A percentile compares a stretch with the other conserved stretches of the same genome.
These are phyloP conservation scores for Chirona hameri DNA, from an alignment of 2,888 invertebrate species.

Conservation along the genomic window DNA sequence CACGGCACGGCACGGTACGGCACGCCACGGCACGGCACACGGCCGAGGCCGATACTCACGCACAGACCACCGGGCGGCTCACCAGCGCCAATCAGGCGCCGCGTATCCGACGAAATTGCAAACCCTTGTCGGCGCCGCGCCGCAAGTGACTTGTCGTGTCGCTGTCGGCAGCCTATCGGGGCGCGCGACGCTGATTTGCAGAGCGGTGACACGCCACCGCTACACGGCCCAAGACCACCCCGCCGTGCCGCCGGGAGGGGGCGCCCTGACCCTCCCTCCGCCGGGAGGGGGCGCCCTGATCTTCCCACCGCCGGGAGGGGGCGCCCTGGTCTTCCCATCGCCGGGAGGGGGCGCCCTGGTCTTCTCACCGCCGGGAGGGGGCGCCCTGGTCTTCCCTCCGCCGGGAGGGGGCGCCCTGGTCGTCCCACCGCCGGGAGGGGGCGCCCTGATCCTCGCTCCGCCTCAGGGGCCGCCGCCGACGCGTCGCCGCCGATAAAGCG, in stretches of 20 bases:
- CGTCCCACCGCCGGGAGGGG: no score
- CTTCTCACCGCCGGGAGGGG: not conserved
- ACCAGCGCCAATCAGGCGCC: not conserved
- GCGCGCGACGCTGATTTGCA: slow-evolving; percentile 11
- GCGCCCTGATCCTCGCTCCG: not conserved
- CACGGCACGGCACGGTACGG: not conserved
- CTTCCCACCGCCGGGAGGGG: not conserved
- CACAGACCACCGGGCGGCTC: not conserved
- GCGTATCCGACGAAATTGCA: not conserved
- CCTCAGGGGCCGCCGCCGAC: slow-evolving; percentile 29
- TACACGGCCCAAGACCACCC: not conserved
- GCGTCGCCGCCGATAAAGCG: slow-evolving; percentile 1
- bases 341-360: not conserved
- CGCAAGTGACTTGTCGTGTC: slow-evolving; percentile 5
- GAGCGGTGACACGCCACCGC: not conserved
- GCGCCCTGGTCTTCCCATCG: not conserved
- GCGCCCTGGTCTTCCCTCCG: not conserved
- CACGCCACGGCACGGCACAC: not conserved
- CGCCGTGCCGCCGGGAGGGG: not conserved
- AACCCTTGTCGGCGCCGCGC: not conserved
- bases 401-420: no score
- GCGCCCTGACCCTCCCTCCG: not conserved
- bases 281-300: not conserved
- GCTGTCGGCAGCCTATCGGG: not conserved
- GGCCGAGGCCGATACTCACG: not conserved